Conservation (phyloP, 2,888 invertebrate genomes). For the Metellina segmentata region DNA sequence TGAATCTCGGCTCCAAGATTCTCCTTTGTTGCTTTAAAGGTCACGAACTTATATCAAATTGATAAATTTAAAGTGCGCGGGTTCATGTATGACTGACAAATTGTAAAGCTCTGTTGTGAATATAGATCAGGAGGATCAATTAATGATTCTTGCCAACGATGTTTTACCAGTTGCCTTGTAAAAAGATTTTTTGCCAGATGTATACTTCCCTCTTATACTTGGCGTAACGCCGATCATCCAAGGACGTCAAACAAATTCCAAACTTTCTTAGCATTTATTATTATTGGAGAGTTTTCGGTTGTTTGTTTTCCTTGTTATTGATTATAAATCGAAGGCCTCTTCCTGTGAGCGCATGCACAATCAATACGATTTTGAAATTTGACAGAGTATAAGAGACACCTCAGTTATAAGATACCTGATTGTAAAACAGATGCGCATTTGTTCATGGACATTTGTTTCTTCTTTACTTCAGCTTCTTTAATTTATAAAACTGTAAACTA, state of each 20-base stretch:
- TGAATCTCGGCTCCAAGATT: constrained; percentile 10
- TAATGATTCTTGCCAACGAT: background rate
- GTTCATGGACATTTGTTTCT: no score
- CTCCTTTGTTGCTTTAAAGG: constrained; percentile 5
- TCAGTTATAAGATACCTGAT: no score
- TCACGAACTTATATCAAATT: background rate
- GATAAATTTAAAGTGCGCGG: constrained; percentile 9
- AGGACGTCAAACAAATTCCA: constrained; percentile 10
- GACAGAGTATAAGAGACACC: no score
- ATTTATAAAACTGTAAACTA: no score
- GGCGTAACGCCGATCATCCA: background rate
- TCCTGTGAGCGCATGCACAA: background rate
- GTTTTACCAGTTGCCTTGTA: background rate
- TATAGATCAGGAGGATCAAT: constrained; percentile 10
- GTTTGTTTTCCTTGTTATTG: background rate
- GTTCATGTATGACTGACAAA: constrained; percentile 23
- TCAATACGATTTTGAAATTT: background rate
- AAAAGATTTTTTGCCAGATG: background rate
- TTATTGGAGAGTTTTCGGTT: background rate
- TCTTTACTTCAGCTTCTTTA: no score
- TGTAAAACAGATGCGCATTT: no score
- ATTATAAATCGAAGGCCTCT: background rate
- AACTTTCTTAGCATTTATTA: background rate
- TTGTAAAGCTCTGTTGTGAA: background rate
- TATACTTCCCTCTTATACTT: background rate